Base-by-base conservation (phyloP, 2,888 invertebrate genomes). In the Bombylius discolor region DNA sequence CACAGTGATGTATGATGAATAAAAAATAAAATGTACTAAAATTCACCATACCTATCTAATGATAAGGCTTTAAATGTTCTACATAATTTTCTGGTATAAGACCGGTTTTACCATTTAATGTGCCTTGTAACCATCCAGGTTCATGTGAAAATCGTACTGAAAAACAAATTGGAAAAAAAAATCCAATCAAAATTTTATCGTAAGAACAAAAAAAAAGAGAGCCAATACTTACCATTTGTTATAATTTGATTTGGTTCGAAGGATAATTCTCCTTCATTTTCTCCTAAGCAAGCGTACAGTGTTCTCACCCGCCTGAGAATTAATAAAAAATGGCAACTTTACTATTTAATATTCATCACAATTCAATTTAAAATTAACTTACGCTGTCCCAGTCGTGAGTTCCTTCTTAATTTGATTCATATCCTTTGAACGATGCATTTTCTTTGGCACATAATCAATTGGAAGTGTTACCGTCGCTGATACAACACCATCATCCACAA, bases 191-290 rank as follows among this genome's bases (percentile, higher is more conserved):
- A 36, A 36, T 8, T 8, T 36, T 36, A 36, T 36, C 36, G 9
- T 8, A 36, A 36, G 4, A n/a, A n/a, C n/a, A 23, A 23, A 23
- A 23, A 23, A 1, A 23, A 23, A 23, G 23, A 23, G 1, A 23
- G 23, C 23, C 23, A 23, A 23, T 23, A 64, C 64, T 68, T 77
- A 94, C 97, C 95, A 80, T 96, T 91, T 60, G 89, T 91, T 67
- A 98, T 93, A 67, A 98, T 93, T 81, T 96, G 92, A 81, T 98
- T 97, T 61, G 97, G 95, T 78, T 96, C 94, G 79, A 98, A 98
- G 36, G 95, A 95, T 64, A 98, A 79, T 79, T 98, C 98, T 61
- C 94, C 91, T 70, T 94, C 94, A 76, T 93, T 92, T 77, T 96
- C 97, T 55, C 95, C 97, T 64, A 93, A 81, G 73, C 98, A 98